phyloP scores from a whole-genome alignment of 2,888 invertebrate species.

The Aromia moschata region DNA sequence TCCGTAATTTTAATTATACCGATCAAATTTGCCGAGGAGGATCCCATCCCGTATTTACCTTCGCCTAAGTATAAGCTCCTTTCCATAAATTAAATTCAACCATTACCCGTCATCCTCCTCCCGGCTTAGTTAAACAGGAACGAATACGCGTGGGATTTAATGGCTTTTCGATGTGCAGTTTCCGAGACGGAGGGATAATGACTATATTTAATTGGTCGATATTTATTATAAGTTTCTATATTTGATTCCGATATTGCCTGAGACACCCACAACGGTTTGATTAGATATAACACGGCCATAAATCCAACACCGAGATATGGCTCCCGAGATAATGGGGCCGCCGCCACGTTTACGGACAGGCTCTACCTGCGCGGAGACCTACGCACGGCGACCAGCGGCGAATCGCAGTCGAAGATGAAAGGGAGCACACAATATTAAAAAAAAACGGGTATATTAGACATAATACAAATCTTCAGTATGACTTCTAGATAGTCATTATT shows the following conservation, averaged over 20 bases:
- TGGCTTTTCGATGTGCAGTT: constrained; percentile 4
- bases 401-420: too few relatives aligned
- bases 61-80: constrained; percentile 1
- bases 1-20: neutral
- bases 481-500: too few relatives aligned
- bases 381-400: too few relatives aligned
- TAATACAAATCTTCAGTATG: too few relatives aligned
- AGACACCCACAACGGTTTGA: constrained; percentile 41
- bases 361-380: constrained; percentile 37
- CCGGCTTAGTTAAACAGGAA: neutral
- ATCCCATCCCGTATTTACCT: neutral
- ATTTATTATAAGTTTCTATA: constrained; percentile 34
- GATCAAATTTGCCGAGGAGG: neutral
- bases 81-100: constrained; percentile 1
- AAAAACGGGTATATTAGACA: too few relatives aligned
- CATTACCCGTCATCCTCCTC: neutral
- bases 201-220: constrained; percentile 34
- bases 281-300: constrained; percentile 40
- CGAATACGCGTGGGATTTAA: constrained; percentile 7
- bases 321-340: constrained; percentile 35
- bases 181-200: neutral
- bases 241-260: constrained; percentile 32
- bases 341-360: constrained; percentile 23
- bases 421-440: too few relatives aligned
- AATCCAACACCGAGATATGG: constrained; percentile 33